Base-by-base conservation (phyloP, 2,113 vertebrate species). In the Gracilinanus agilis region DNA sequence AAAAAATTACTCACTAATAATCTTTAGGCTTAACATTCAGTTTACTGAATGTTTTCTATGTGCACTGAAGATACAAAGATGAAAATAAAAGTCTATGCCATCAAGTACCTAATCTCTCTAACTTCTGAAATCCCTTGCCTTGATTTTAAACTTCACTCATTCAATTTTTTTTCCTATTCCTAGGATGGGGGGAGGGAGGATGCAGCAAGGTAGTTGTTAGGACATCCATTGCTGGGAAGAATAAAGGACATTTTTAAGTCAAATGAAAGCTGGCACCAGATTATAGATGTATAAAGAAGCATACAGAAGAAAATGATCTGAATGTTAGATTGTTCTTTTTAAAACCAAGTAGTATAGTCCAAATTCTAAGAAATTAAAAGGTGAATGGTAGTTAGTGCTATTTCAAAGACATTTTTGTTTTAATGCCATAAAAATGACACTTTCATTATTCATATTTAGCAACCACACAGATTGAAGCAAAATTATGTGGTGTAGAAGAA, bases 401-500 rank as follows among this genome's bases (percentile, higher is more conserved):
- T 34, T 49, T 90, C 25, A 89, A 29, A 8, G 11, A 44, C 34
- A 54, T 0, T 75, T 96, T 54, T 92, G n/a, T 54, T 90, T 49
- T 93, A 75, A 25, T 96, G 1, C 92, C 44, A 27, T n/a, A 93
- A 91, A 9, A 93, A 29, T 83, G 34, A 3, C 53, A 91, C 55
- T 61, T 95, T 8, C 58, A 16, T 93, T 94, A 97, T 0, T 93
- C 49, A 2, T 13, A 0, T 96, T 94, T 96, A 99, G 99, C 96
- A 24, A 98, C 99, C 24, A 98, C 98, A 0, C 97, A 97, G 89
- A 98, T 98, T 9, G 99, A 99, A 96, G 99, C 98, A 2, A 97
- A 99, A 90, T 40, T 99, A 75, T 98, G 98, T 97, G 98, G 98
- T 44, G 53, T 98, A 0, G 93, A 99, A 96, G 98, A 97, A 27